Evolutionary conservation across 1,140 invertebrate genomes (phyloP).

Genomic region (Vanessa atalanta): DNA sequence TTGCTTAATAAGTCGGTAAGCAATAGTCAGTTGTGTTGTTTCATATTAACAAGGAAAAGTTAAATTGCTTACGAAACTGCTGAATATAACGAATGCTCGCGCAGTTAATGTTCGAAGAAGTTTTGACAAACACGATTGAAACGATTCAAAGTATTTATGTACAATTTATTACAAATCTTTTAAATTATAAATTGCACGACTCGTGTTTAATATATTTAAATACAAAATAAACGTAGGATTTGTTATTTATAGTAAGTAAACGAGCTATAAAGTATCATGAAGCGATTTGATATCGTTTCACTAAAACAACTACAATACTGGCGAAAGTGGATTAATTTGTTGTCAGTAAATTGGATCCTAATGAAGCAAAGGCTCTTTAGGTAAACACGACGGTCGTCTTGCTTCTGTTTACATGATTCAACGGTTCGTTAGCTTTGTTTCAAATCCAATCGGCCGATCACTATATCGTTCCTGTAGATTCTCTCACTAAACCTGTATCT

Average conservation of each 20-base stretch:
- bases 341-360: constrained; percentile 80
- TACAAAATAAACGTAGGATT: neutral
- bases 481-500: constrained; percentile 21
- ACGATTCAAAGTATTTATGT: constrained; percentile 13
- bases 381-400: constrained; percentile 79
- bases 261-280: constrained; percentile 29
- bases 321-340: constrained; percentile 74
- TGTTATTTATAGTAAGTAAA: neutral
- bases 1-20: constrained; percentile 22
- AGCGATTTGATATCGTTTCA: constrained; percentile 43
- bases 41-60: constrained; percentile 38
- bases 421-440: constrained; percentile 80
- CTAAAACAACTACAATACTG: constrained; percentile 52
- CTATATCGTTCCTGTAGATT: constrained; percentile 50
- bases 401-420: constrained; percentile 77
- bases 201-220: neutral
- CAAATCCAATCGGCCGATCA: constrained; percentile 74
- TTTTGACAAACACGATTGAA: constrained; percentile 20
- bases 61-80: constrained; percentile 38
- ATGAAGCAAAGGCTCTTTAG: constrained; percentile 79
- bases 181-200: neutral
- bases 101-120: constrained; percentile 27
- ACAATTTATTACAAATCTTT: neutral
- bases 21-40: constrained; percentile 26
- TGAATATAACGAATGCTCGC: constrained; percentile 30